Base-by-base conservation (phyloP, 2,113 vertebrate genomes). In the Oreocharis arfaki region DNA sequence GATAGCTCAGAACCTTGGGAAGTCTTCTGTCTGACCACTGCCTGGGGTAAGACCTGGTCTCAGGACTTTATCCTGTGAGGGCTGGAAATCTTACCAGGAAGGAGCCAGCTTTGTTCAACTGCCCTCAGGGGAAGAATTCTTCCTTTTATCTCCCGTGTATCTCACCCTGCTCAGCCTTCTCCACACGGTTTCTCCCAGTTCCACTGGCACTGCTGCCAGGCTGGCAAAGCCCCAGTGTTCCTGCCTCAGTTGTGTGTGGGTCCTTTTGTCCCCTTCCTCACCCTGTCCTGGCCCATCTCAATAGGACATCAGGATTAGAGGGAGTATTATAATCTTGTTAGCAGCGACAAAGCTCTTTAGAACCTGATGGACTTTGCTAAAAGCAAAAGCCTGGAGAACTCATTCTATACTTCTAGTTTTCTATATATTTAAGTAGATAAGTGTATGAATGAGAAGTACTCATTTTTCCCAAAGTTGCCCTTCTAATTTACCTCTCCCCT, bases 161-260 rank as follows among this genome's bases (percentile, higher is more conserved):
- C 42, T 75, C 18, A 42, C 8, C 10, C 21, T 49, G 11, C 27
- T 67, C 37, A 55, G 18, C 12, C 32, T 55, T 77, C 37, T 53
- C n/a, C 26, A 10, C 24, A 50, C 13, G 20, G 13, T 15, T 89
- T 42, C 24, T 16, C 10, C 8, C 17, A 70, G 7, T 7, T 13
- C 21, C 13, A 10, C 7, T 3, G 13, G 6, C 8, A 14, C 2
- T 4, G 0, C 19, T 75, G 22, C 46, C 16, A 21, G 9, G 26
- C 23, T 9, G 28, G n/a, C 7, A 55, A 17, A 37, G 15, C 9
- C 4, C n/a, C 15, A 7, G 6, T 42, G 3, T 6, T 74, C 14
- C 21, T 68, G 16, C 6, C 15, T 13, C 18, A 35, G 23, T 2
- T 23, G 10, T 2, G 1, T 52, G 24, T 1, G 1, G 1, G 13